These are phyloP conservation scores for Sebastiscus albofasciatus DNA, from an alignment of 2,797 vertebrate species.

Conservation along the genomic window DNA sequence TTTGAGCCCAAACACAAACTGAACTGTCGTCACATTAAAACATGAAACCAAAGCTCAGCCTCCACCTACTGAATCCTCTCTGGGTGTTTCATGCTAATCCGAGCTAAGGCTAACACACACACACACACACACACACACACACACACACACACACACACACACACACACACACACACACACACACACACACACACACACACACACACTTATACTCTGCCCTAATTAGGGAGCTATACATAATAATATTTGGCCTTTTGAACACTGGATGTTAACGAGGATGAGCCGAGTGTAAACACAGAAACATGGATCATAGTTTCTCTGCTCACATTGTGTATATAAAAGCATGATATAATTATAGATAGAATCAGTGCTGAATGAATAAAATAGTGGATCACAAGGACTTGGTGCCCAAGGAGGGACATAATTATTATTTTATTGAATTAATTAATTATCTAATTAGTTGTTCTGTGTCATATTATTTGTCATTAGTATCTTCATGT, in stretches of 20 bases:
- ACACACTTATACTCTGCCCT: not conserved
- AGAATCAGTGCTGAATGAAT: too few species aligned
- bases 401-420: not conserved
- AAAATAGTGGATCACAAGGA: not conserved
- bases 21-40: constrained; percentile 1
- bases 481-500: too few species aligned
- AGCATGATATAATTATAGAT: not conserved
- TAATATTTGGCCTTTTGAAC: not conserved
- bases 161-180: constrained; percentile 8
- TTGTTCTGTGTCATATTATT: too few species aligned
- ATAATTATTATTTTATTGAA: too few species aligned
- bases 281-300: constrained; percentile 1
- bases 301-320: not conserved
- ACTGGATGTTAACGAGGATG: not conserved
- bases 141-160: not conserved
- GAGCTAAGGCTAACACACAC: constrained; percentile 11
- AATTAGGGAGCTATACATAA: constrained; percentile 20
- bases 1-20: constrained; percentile 4
- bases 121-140: not conserved
- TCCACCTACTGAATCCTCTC: constrained; percentile 1
- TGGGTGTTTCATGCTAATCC: constrained; percentile 21
- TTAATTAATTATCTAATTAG: too few species aligned
- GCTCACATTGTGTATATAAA: not conserved
- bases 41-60: constrained; percentile 14
- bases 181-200: not conserved